A percentile compares a stretch with the other conserved stretches of the same genome.
Evolutionary conservation across 1,140 invertebrate species (phyloP).

Genomic region (Zaprionus camerounensis): DNA sequence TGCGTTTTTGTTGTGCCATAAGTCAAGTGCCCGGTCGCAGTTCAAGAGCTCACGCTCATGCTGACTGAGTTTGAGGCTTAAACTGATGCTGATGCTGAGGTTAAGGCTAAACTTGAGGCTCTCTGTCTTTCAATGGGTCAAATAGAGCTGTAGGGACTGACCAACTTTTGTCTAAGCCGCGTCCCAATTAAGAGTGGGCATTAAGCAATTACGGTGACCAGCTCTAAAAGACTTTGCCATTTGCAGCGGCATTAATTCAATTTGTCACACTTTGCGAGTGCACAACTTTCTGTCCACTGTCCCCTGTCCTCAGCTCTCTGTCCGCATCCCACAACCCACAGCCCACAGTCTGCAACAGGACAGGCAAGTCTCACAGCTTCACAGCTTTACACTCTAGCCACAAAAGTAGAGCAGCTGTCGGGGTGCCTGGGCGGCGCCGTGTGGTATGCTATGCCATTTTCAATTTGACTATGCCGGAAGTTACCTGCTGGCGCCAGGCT

Average conservation of each 20-base stretch:
- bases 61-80: background rate
- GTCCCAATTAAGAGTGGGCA: constrained; percentile 68
- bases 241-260: constrained; percentile 81
- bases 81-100: background rate
- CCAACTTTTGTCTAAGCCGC: constrained; percentile 13
- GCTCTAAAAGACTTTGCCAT: constrained; percentile 58
- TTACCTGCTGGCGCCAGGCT: constrained; percentile 80
- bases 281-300: constrained; percentile 35
- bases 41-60: constrained; percentile 51
- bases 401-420: constrained; percentile 75
- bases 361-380: constrained; percentile 24
- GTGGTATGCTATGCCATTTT: constrained; percentile 62
- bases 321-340: background rate
- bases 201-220: constrained; percentile 79
- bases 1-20: constrained; percentile 72
- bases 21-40: constrained; percentile 74
- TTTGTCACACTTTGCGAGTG: constrained; percentile 83
- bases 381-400: constrained; percentile 79
- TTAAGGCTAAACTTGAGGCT: background rate
- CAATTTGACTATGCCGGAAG: constrained; percentile 81
- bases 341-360: constrained; percentile 9
- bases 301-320: background rate
- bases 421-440: constrained; percentile 26
- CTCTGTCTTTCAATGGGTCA: background rate
- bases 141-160: background rate